Conservation (phyloP, 1,140 invertebrate genomes). For the Micrasema longulum region DNA sequence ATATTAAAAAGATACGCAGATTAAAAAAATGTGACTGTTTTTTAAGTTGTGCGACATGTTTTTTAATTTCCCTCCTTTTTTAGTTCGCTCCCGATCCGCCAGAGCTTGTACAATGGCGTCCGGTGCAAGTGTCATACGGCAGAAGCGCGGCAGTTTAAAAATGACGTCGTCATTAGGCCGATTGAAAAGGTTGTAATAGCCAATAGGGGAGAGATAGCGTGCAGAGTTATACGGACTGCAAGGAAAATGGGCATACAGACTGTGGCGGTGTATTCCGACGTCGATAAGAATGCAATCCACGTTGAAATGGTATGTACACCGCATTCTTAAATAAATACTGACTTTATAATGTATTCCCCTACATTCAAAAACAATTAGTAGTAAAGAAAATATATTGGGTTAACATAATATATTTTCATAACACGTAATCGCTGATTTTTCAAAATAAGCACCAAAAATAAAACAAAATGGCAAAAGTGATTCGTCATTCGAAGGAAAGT, state of each 20-base stretch:
- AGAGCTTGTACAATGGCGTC: conserved; percentile 29
- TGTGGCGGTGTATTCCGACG: conserved; percentile 96
- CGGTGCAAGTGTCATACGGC: conserved; percentile 34
- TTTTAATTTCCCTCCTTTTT: conserved; percentile 17
- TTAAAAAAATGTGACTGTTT: too few relatives aligned
- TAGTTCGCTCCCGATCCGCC: conserved; percentile 23
- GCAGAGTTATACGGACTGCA: conserved; percentile 90
- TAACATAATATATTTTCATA: too few relatives aligned
- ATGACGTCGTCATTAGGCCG: conserved; percentile 50
- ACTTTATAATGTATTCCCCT: too few relatives aligned
- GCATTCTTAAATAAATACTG: too few relatives aligned
- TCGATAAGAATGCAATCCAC: conserved; percentile 86
- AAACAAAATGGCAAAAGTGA: too few relatives aligned
- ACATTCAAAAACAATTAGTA: too few relatives aligned
- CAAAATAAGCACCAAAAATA: too few relatives aligned
- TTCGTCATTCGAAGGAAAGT: too few relatives aligned
- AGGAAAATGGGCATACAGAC: conserved; percentile 90
- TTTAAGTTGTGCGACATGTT: neutral
- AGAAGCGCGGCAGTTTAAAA: conserved; percentile 55
- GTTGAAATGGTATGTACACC: conserved; percentile 76
- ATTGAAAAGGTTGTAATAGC: conserved; percentile 91
- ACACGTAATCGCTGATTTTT: too few relatives aligned
- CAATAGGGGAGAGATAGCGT: conserved; percentile 98
- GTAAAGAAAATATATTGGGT: too few relatives aligned
- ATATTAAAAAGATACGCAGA: too few relatives aligned